phyloP scores from a whole-genome alignment of 2,113 vertebrate genomes.

The Muntiacus muntjak region DNA sequence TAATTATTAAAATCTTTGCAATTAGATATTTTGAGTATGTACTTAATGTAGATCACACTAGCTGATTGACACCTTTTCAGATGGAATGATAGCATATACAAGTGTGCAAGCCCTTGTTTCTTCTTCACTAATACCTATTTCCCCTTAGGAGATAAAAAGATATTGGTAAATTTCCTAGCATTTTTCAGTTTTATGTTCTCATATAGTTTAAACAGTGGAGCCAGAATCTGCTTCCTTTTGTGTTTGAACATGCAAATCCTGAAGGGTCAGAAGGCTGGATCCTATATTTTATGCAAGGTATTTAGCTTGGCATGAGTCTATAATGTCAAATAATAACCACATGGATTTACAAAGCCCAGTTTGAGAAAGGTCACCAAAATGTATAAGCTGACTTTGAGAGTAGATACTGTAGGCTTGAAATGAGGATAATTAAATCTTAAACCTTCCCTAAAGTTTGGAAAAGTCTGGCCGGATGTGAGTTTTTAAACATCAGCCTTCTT shows the following conservation, averaged over 20 bases:
- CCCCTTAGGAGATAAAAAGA: not conserved
- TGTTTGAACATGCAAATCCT: conserved; percentile 63
- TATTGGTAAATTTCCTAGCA: conserved; percentile 16
- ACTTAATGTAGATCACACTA: not conserved
- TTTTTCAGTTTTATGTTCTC: conserved; percentile 12
- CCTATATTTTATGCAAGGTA: conserved; percentile 46
- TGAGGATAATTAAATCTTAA: conserved; percentile 66
- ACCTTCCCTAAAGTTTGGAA: conserved; percentile 62
- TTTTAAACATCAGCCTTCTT: not conserved
- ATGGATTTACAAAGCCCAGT: conserved; percentile 65
- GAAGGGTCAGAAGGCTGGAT: conserved; percentile 7
- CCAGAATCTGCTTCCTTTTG: conserved; percentile 55
- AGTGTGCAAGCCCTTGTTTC: not conserved
- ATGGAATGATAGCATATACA: not conserved
- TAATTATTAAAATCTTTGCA: conserved; percentile 6
- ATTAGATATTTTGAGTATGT: not conserved
- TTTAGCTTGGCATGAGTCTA: conserved; percentile 27
- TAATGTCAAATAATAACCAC: conserved; percentile 67
- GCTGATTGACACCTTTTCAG: conserved; percentile 8
- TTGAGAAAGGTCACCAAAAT: conserved; percentile 71
- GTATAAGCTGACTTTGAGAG: conserved; percentile 57
- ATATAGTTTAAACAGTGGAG: conserved; percentile 32
- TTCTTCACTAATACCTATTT: not conserved
- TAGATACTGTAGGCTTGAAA: conserved; percentile 19
- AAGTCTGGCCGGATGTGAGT: conserved; percentile 35